Percentiles rank a stretch among this genome's conserved stretches.
These are phyloP conservation scores for Podarcis muralis DNA, from an alignment of 2,113 vertebrate genomes.

Conservation along the genomic window DNA sequence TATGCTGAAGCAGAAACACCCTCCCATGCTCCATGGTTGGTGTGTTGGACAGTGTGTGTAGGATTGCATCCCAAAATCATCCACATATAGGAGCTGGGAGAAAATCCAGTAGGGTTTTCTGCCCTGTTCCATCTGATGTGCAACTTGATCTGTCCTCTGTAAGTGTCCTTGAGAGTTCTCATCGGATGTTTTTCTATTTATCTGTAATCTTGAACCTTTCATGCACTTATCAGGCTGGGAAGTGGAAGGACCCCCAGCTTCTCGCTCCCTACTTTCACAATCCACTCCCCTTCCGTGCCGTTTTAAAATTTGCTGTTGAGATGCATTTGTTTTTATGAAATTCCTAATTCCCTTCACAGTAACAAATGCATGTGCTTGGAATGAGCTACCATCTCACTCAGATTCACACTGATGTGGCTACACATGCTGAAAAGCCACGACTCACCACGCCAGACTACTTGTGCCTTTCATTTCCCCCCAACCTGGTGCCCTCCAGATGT, in stretches of 20 bases:
- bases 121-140: neutral
- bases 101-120: neutral
- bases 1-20: neutral
- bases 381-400: accelerated
- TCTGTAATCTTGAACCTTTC: neutral
- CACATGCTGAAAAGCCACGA: accelerated
- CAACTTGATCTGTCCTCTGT: neutral
- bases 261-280: neutral
- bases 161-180: neutral
- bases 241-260: neutral
- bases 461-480: neutral
- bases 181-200: conserved; percentile 14
- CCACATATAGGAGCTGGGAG: neutral
- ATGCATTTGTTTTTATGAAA: neutral
- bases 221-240: neutral
- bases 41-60: neutral
- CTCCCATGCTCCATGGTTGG: neutral
- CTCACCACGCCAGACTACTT: too few species aligned
- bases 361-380: neutral
- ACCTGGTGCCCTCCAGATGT: too few species aligned
- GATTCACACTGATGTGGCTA: neutral
- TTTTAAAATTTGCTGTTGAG: neutral
- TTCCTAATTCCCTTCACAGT: neutral
- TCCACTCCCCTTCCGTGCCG: neutral
- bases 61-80: neutral